Base-by-base conservation (phyloP, 2,113 vertebrate species). In the Caranx melampygus region DNA sequence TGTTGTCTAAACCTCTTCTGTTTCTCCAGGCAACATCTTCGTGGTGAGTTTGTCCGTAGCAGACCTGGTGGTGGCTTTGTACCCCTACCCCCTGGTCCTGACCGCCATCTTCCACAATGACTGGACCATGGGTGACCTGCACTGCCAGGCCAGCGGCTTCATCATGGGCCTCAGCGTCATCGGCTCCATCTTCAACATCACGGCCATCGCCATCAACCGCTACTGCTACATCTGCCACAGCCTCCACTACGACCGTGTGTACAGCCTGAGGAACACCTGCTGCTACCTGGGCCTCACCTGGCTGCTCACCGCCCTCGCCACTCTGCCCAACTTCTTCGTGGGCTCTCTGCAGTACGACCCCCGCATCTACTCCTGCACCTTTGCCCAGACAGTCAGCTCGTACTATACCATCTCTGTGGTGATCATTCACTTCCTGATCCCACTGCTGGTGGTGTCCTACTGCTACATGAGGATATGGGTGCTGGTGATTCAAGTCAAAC, bases 381-480 rank as follows among this genome's bases (percentile, higher is more conserved):
- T 94, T 3, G 87, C 90, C 16, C 92, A 94, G 87, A 93, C 95
- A 0, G 94, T 93, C 72, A 95, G 93, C 88, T 89, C 94, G 0
- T 91, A 93, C 74, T 95, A 95, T 62, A 95, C 95, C n/a, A 89
- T 94, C 59, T 90, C 90, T 0, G 93, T 95, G 75, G 95, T 95
- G 71, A 61, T 95, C 13, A 90, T 95, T 18, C 95, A 95, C 88
- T 95, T 95, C 40, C 86, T 95, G 44, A 86, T 95, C 79, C 95
- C 95, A 0, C 83, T 95, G 58, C 76, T 92, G 57, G 92, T 95
- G 34, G 94, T 96, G 65, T 93, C 94, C 26, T 95, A 93, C 88
- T 95, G 95, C 80, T 95, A 95, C 87, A 84, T 96, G 88, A 87
- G 92, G 60, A 96, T 96, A 86, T 96, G 95, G 95, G 90, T 94